phyloP scores from a whole-genome alignment of 2,113 vertebrate species.

The Cryptotis parvus region DNA sequence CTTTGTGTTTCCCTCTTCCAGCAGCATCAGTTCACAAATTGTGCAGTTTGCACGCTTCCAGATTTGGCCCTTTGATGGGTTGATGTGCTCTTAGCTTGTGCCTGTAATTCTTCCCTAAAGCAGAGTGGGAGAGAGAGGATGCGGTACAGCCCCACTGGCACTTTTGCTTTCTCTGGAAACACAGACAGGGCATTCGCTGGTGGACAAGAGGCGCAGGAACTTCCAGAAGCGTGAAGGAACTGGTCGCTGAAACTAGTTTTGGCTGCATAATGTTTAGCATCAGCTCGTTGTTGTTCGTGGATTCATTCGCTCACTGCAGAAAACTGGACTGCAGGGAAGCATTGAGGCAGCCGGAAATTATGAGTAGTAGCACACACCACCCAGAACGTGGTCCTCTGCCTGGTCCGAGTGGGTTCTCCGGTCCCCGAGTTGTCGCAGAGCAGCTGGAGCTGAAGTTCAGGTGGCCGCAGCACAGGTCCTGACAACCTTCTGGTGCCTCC shows the following conservation, averaged over 20 bases:
- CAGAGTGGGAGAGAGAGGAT: background rate
- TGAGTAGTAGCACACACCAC: background rate
- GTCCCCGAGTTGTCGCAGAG: background rate
- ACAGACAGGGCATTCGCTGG: background rate
- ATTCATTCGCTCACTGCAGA: background rate
- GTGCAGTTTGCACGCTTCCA: background rate
- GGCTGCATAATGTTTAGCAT: background rate
- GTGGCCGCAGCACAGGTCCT: background rate
- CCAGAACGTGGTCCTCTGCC: fast-evolving
- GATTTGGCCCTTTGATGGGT: too few relatives aligned
- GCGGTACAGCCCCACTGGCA: fast-evolving
- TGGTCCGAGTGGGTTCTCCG: fast-evolving
- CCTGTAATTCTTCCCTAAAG: background rate
- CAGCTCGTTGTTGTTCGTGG: background rate
- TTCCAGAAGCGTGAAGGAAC: background rate
- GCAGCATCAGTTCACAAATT: background rate
- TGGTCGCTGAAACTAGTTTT: background rate
- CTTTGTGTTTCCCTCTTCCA: background rate
- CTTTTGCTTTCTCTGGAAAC: background rate
- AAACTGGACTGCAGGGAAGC: background rate
- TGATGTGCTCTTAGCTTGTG: background rate
- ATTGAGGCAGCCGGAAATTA: background rate
- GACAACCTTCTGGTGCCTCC: background rate
- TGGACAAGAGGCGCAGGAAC: background rate
- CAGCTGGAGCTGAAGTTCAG: background rate